Conservation (phyloP, 2,888 invertebrate species). For the Epirrhoe alternata region DNA sequence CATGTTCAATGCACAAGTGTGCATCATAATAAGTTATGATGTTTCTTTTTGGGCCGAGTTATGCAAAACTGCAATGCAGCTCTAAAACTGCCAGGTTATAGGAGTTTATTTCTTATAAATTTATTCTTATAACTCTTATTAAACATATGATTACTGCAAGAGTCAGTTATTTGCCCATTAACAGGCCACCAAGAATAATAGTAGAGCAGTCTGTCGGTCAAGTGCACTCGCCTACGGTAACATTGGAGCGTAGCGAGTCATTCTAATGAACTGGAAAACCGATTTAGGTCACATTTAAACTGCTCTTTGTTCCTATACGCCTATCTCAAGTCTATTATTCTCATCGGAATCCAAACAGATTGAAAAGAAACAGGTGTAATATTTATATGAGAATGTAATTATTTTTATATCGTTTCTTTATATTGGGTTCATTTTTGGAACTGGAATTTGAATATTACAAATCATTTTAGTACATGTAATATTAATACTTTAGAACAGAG, state of each 20-base stretch:
- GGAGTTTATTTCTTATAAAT: background rate
- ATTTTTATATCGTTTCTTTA: background rate
- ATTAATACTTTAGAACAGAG: too few relatives aligned
- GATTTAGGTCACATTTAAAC: conserved; percentile 47
- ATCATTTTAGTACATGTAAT: too few relatives aligned
- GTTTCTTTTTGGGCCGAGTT: too few relatives aligned
- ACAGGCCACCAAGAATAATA: conserved; percentile 16
- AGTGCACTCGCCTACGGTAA: conserved; percentile 38
- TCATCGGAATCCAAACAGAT: background rate
- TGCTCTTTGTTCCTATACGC: background rate
- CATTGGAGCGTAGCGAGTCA: conserved; percentile 35
- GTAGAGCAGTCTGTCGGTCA: conserved; percentile 33
- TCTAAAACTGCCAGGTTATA: too few relatives aligned
- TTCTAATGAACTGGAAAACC: conserved; percentile 52
- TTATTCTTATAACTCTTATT: too few relatives aligned
- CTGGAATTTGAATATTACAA: too few relatives aligned
- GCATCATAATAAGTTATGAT: too few relatives aligned
- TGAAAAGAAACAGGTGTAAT: too few relatives aligned
- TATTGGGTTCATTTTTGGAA: too few relatives aligned
- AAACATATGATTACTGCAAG: background rate
- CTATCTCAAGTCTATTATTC: background rate
- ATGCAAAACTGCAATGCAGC: too few relatives aligned
- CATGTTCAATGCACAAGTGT: too few relatives aligned
- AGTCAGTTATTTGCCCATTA: background rate
- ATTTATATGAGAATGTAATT: too few relatives aligned